These are phyloP conservation scores for Colostygia pectinataria DNA, from an alignment of 2,888 invertebrate species.

Conservation along the genomic window DNA sequence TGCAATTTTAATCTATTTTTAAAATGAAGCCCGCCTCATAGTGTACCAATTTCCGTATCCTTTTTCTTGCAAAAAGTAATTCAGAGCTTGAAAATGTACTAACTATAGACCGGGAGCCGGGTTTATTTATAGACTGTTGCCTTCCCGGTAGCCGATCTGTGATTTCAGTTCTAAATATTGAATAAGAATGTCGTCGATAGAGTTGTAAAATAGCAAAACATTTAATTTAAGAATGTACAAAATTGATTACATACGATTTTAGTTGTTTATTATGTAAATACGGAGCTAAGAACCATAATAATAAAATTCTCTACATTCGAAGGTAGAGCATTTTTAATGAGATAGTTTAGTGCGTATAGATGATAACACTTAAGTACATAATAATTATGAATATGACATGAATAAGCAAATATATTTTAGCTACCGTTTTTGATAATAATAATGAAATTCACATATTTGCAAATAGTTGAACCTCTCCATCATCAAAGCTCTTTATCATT, in stretches of 20 bases:
- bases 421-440: no score
- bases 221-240: neutral
- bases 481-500: constrained; percentile 9
- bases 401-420: no score
- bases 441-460: no score
- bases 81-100: constrained; percentile 52
- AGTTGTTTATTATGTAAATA: no score
- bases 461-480: no score
- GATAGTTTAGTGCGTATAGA: no score
- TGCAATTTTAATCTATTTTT: constrained; percentile 48
- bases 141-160: constrained; percentile 38
- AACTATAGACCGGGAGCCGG: constrained; percentile 66
- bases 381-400: no score
- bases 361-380: no score
- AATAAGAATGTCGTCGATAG: constrained; percentile 17
- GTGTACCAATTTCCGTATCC: constrained; percentile 54
- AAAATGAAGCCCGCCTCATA: constrained; percentile 52
- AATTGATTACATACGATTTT: no score
- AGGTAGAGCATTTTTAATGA: no score
- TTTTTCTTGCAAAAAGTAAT: constrained; percentile 38
- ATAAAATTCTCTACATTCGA: no score
- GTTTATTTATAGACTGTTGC: constrained; percentile 74
- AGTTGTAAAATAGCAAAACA: neutral
- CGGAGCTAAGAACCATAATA: no score
- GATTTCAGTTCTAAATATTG: constrained; percentile 33